These are phyloP conservation scores for Hypsibius dujardini DNA, from an alignment of 1,140 invertebrate species.

Conservation along the genomic window DNA sequence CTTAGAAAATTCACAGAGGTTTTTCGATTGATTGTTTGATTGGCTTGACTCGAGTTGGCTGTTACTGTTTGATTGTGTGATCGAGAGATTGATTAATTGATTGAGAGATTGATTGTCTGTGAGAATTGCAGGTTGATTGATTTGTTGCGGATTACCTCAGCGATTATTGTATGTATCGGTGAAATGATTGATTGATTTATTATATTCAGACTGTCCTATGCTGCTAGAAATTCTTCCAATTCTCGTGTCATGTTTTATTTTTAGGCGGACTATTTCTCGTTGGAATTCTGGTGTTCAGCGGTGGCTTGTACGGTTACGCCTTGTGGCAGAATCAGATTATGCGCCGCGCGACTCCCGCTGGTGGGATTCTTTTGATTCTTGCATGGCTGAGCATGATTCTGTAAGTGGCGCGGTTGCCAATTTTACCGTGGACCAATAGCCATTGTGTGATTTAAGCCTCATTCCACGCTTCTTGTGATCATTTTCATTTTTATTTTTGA, in stretches of 20 bases:
- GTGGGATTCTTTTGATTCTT: conserved; percentile 2
- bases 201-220: background rate
- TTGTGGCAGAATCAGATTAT: background rate
- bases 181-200: background rate
- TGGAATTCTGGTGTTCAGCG: conserved; percentile 5
- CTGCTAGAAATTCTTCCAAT: background rate
- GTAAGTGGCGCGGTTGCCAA: background rate
- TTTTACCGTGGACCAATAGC: too few species aligned
- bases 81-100: too few species aligned
- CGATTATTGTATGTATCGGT: background rate
- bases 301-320: background rate
- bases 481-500: too few species aligned
- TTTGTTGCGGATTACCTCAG: too few species aligned
- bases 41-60: too few species aligned
- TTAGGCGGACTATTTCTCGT: background rate
- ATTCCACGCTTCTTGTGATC: too few species aligned
- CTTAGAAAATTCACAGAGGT: background rate
- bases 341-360: background rate
- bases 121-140: too few species aligned
- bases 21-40: background rate
- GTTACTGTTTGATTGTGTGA: too few species aligned
- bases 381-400: background rate
- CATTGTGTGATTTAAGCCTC: too few species aligned
- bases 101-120: too few species aligned
- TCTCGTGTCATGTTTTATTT: background rate